Conservation (phyloP, 2,113 vertebrate genomes). For the Brachypodius melanocephalos region DNA sequence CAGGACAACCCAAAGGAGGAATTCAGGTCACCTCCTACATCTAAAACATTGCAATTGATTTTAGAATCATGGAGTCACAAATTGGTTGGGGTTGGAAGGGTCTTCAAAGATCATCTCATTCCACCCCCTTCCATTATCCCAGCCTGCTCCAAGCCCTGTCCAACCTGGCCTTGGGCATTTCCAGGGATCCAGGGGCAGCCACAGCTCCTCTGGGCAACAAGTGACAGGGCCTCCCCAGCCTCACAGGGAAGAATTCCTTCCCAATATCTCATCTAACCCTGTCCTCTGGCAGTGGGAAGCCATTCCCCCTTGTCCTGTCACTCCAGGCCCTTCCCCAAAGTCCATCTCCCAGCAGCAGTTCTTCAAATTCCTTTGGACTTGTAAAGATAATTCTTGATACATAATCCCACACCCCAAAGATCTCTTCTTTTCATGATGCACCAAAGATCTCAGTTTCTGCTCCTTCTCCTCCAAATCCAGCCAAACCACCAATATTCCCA, state of each 20-base stretch:
- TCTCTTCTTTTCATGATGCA: fast-evolving
- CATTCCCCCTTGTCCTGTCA: background rate
- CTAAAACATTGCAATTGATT: too few relatives aligned
- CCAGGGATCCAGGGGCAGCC: background rate
- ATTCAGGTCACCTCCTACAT: too few relatives aligned
- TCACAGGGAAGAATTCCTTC: fast-evolving
- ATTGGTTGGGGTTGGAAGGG: too few relatives aligned
- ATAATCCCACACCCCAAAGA: background rate
- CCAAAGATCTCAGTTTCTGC: background rate
- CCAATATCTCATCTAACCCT: fast-evolving
- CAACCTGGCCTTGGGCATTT: background rate
- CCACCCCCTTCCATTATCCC: fast-evolving
- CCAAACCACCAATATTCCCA: background rate
- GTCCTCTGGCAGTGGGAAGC: background rate
- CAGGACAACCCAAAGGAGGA: too few relatives aligned
- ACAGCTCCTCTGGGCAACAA: background rate
- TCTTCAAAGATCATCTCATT: too few relatives aligned
- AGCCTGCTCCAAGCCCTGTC: fast-evolving
- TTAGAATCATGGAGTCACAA: too few relatives aligned
- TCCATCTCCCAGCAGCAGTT: background rate
- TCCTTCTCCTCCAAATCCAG: background rate
- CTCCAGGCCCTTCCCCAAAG: background rate
- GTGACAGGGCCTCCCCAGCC: fast-evolving
- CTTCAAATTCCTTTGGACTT: background rate
- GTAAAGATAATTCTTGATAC: background rate